Evolutionary conservation across 2,888 invertebrate genomes (phyloP).

Genomic region (Dioctria rufipes): DNA sequence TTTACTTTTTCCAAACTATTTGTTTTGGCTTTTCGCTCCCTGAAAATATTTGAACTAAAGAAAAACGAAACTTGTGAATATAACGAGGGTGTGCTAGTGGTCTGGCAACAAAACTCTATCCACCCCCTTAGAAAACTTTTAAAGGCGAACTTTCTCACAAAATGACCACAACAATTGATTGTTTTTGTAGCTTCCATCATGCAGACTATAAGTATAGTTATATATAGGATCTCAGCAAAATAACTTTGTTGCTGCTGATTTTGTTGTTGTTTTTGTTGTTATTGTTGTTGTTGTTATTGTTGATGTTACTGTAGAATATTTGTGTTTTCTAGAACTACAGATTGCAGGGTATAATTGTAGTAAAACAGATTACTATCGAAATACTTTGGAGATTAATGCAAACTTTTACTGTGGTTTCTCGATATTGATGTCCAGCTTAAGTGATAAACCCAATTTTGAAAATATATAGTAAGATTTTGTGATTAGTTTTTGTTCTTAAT

Average conservation of each 20-base stretch:
- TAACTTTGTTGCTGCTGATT: no score
- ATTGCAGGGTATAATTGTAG: no score
- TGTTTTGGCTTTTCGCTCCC: constrained; percentile 34
- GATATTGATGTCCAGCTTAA: no score
- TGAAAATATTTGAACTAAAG: constrained; percentile 40
- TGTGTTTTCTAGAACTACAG: no score
- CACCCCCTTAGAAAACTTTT: constrained; percentile 27
- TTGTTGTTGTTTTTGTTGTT: no score
- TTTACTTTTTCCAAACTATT: constrained; percentile 15
- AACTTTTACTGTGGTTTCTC: constrained; percentile 33
- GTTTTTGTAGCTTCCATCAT: constrained; percentile 13
- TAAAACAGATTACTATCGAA: constrained; percentile 41
- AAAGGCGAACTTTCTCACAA: constrained; percentile 37
- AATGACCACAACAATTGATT: constrained; percentile 49
- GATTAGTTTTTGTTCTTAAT: no score
- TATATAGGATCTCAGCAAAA: background rate
- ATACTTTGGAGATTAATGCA: constrained; percentile 25
- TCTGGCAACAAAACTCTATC: constrained; percentile 32
- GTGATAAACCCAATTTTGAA: no score
- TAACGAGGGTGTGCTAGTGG: no score
- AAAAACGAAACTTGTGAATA: constrained; percentile 35
- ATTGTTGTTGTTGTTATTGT: no score
- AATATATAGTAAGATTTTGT: no score
- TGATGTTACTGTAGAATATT: no score
- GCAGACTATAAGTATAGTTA: background rate